phyloP scores from a whole-genome alignment of 2,888 invertebrate genomes.

The Machimus atricapillus region DNA sequence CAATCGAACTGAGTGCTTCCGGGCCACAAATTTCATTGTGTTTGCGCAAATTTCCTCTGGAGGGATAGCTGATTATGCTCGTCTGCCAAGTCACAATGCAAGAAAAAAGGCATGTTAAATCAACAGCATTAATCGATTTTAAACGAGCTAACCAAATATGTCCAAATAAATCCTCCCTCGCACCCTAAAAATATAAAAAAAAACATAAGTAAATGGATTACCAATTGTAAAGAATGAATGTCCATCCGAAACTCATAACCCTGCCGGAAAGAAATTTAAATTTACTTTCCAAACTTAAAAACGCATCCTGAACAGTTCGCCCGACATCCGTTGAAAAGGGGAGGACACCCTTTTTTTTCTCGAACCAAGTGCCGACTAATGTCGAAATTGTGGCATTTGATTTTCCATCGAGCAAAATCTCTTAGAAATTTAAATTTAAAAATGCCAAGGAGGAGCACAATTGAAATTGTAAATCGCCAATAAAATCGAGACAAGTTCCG shows the following conservation, averaged over 20 bases:
- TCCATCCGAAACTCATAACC: conserved; percentile 2
- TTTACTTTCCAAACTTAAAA: conserved; percentile 10
- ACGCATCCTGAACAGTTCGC: background rate
- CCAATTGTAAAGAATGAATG: background rate
- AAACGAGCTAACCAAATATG: background rate
- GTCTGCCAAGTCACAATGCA: background rate
- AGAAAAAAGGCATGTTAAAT: background rate
- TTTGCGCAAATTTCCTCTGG: background rate
- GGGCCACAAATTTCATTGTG: background rate
- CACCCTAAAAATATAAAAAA: background rate
- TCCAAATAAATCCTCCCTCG: background rate
- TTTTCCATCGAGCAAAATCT: background rate
- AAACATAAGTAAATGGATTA: background rate
- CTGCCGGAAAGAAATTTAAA: background rate
- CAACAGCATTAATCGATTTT: background rate
- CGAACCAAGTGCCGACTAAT: background rate
- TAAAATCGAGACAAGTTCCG: conserved; percentile 19
- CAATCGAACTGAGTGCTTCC: conserved; percentile 32
- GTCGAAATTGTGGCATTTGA: conserved; percentile 11
- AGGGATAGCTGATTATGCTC: background rate
- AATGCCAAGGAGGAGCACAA: background rate
- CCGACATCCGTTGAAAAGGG: background rate
- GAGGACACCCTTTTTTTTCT: background rate
- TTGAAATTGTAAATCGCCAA: conserved; percentile 25
- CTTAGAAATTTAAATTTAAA: conserved; percentile 20